These are phyloP conservation scores for Eulemur rufifrons DNA, from an alignment of 2,113 vertebrate species.

Conservation along the genomic window DNA sequence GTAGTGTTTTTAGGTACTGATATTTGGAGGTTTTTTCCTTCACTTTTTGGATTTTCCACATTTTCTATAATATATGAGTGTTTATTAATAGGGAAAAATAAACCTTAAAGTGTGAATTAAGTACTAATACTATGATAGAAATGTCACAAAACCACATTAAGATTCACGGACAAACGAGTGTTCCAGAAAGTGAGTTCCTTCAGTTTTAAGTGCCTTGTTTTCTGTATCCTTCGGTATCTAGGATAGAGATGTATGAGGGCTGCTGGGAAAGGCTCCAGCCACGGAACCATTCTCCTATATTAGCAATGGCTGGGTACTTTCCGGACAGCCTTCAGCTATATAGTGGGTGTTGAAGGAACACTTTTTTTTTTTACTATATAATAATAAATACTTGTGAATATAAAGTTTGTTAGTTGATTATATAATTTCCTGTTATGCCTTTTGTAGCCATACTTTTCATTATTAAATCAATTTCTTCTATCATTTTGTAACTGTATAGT, in stretches of 20 bases:
- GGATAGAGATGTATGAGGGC: neutral
- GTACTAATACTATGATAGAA: neutral
- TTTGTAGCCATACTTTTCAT: neutral
- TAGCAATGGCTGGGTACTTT: too few species aligned
- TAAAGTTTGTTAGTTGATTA: neutral
- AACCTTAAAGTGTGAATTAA: neutral
- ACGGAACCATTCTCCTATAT: too few species aligned
- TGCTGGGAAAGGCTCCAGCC: too few species aligned
- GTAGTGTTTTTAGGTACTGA: neutral
- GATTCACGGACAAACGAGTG: neutral
- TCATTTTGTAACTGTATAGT: neutral
- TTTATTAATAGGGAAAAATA: neutral
- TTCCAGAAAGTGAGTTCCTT: neutral
- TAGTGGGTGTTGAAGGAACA: neutral
- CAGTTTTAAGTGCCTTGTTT: neutral
- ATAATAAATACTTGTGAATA: neutral
- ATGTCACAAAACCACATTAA: constrained; percentile 19
- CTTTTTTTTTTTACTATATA: neutral
- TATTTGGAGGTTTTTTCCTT: neutral
- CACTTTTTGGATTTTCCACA: neutral
- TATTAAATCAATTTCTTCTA: neutral
- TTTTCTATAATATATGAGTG: neutral
- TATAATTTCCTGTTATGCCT: neutral
- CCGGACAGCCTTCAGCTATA: too few species aligned
- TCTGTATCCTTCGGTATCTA: neutral